phyloP scores from a whole-genome alignment of 2,797 vertebrate species.

The Sebastes hopkinsi region DNA sequence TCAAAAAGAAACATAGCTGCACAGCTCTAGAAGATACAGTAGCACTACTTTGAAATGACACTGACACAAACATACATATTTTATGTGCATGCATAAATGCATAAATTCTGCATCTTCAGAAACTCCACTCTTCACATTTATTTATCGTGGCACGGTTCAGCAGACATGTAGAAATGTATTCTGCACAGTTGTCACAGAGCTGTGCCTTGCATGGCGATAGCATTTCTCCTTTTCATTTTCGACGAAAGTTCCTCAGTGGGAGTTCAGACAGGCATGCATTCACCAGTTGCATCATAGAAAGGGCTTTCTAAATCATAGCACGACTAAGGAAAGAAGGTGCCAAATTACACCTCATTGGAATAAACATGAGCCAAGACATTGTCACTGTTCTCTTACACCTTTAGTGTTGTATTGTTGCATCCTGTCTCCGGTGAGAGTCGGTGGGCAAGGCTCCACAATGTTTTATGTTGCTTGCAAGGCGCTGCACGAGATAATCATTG shows the following conservation, averaged over 20 bases:
- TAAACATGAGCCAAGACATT: conserved; percentile 53
- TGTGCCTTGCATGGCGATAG: conserved; percentile 18
- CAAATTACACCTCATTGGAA: conserved; percentile 57
- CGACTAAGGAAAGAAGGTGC: conserved; percentile 1
- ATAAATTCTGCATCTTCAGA: conserved; percentile 18
- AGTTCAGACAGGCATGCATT: conserved; percentile 33
- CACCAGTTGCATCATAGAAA: conserved; percentile 28
- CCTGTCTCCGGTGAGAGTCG: conserved; percentile 27
- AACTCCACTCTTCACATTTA: conserved; percentile 27
- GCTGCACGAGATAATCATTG: conserved; percentile 57
- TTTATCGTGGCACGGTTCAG: conserved; percentile 10
- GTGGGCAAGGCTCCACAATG: conserved; percentile 32
- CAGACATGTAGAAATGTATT: conserved; percentile 22
- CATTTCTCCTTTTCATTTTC: conserved; percentile 27
- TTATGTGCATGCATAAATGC: conserved; percentile 31
- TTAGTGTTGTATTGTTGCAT: conserved; percentile 18
- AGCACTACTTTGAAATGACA: conserved; percentile 12
- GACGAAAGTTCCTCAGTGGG: conserved; percentile 42
- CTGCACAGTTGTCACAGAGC: conserved; percentile 33
- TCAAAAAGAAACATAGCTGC: not conserved
- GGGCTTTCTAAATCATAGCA: conserved; percentile 41
- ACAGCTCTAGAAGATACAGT: conserved; percentile 12
- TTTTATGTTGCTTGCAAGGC: conserved; percentile 51
- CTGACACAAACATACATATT: not conserved
- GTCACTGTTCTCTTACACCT: conserved; percentile 42